Percentiles rank a stretch among this genome's conserved stretches.
phyloP scores from a whole-genome alignment of 1,140 invertebrate genomes.

The Zaprionus davidi region DNA sequence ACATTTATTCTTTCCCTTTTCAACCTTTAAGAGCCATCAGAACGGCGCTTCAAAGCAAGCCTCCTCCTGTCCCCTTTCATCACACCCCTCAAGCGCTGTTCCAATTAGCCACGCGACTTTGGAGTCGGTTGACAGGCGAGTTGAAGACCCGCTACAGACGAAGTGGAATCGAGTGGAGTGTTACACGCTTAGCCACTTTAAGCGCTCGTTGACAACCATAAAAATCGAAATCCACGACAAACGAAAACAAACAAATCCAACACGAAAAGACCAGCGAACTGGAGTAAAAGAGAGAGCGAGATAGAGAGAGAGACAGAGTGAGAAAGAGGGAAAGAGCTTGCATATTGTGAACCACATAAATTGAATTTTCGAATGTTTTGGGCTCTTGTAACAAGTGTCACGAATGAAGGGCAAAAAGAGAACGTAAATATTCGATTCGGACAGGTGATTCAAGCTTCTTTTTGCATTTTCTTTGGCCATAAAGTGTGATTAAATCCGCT shows the following conservation, averaged over 20 bases:
- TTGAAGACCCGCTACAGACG: slow-evolving; percentile 12
- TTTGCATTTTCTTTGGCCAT: slow-evolving; percentile 36
- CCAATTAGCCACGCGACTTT: slow-evolving; percentile 50
- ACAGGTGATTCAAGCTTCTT: slow-evolving; percentile 40
- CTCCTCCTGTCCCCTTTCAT: not conserved
- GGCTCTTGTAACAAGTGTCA: slow-evolving; percentile 27
- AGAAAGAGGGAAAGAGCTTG: not conserved
- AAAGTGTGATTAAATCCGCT: slow-evolving; percentile 40
- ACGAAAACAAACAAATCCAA: slow-evolving; percentile 31
- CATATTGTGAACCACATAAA: slow-evolving; percentile 37
- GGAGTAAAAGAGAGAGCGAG: slow-evolving; percentile 6
- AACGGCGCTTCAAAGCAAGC: slow-evolving; percentile 20
- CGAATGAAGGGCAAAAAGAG: slow-evolving; percentile 24
- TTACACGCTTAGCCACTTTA: slow-evolving; percentile 53
- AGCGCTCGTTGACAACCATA: slow-evolving; percentile 51
- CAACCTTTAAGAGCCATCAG: not conserved
- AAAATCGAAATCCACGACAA: slow-evolving; percentile 42
- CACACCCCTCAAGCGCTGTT: slow-evolving; percentile 21
- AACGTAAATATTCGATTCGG: slow-evolving; percentile 35
- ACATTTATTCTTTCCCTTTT: not conserved
- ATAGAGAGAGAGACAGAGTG: not conserved
- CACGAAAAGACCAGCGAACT: slow-evolving; percentile 11
- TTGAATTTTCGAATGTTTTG: slow-evolving; percentile 29
- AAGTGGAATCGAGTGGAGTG: slow-evolving; percentile 1
- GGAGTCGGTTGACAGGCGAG: slow-evolving; percentile 38